Percentiles rank a stretch among this genome's conserved stretches.
phyloP scores from a whole-genome alignment of 2,797 vertebrate species.

The Sebastes umbrosus region DNA sequence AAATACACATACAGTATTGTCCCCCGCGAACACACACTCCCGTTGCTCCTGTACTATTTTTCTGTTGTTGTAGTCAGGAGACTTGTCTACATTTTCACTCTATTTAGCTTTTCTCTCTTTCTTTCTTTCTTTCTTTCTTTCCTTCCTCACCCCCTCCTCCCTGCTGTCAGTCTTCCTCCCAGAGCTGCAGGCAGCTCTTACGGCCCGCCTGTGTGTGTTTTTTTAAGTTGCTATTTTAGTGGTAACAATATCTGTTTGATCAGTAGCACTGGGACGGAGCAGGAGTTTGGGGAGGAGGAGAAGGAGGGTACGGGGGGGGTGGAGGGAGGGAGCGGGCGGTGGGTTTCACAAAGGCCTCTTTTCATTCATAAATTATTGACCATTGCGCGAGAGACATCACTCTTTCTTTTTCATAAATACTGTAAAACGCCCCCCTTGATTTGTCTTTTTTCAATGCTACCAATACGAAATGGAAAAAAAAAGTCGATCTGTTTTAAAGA shows the following conservation, averaged over 20 bases:
- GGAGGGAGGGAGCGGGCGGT: constrained; percentile 18
- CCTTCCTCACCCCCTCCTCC: not conserved
- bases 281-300: constrained; percentile 42
- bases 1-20: constrained; percentile 37
- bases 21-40: constrained; percentile 72
- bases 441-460: constrained; percentile 23
- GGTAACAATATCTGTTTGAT: constrained; percentile 89
- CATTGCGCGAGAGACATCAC: constrained; percentile 58
- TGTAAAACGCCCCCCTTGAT: constrained; percentile 46
- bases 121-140: constrained; percentile 1
- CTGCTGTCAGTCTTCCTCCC: constrained; percentile 46
- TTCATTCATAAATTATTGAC: constrained; percentile 85
- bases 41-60: constrained; percentile 78
- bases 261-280: constrained; percentile 65
- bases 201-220: constrained; percentile 78
- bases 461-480: constrained; percentile 34
- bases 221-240: constrained; percentile 86
- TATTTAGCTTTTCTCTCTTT: not conserved
- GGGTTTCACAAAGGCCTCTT: constrained; percentile 84
- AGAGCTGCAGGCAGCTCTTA: constrained; percentile 67
- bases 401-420: constrained; percentile 68
- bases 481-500: constrained; percentile 16
- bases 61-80: not conserved
- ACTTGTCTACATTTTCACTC: not conserved
- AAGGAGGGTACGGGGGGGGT: constrained; percentile 18